Evolutionary conservation across 2,888 invertebrate species (phyloP).

Genomic region (Xylocampa areola): DNA sequence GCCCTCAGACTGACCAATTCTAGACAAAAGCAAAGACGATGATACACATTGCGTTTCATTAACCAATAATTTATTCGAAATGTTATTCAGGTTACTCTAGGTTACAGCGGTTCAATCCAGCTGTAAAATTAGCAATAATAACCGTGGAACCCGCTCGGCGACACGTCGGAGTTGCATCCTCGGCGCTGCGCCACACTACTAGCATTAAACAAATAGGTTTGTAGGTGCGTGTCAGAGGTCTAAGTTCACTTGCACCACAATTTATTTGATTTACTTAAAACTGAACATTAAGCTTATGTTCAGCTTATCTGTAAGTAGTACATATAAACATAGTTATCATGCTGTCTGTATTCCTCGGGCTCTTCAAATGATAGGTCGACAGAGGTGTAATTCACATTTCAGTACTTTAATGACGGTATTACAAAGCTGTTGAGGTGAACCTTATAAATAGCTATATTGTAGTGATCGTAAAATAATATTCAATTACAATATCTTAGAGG

Average conservation of each 20-base stretch:
- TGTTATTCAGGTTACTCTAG: constrained; percentile 50
- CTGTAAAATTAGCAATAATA: constrained; percentile 52
- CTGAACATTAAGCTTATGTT: too few species aligned
- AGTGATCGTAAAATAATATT: constrained; percentile 38
- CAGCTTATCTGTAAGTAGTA: constrained; percentile 6
- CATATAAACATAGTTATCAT: constrained; percentile 16
- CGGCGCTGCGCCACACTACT: constrained; percentile 33
- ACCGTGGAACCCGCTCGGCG: constrained; percentile 41
- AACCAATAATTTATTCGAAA: constrained; percentile 33
- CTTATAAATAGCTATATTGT: constrained; percentile 32
- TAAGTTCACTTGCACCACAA: constrained; percentile 46
- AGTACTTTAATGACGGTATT: constrained; percentile 34
- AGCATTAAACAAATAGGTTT: constrained; percentile 56
- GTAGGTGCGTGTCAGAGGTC: constrained; percentile 45
- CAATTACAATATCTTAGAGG: constrained; percentile 45
- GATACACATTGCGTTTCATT: constrained; percentile 15
- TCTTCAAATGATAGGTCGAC: constrained; percentile 1
- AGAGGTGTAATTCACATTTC: constrained; percentile 18
- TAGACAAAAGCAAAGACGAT: constrained; percentile 27
- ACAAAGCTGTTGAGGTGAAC: constrained; percentile 19
- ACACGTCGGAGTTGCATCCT: constrained; percentile 49
- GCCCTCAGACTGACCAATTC: constrained; percentile 26
- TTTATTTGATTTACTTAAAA: constrained; percentile 51
- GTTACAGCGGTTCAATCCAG: constrained; percentile 33
- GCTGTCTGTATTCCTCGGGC: constrained; percentile 5